Base-by-base conservation (phyloP, 2,113 vertebrate genomes). In the Siphamia tubifer region DNA sequence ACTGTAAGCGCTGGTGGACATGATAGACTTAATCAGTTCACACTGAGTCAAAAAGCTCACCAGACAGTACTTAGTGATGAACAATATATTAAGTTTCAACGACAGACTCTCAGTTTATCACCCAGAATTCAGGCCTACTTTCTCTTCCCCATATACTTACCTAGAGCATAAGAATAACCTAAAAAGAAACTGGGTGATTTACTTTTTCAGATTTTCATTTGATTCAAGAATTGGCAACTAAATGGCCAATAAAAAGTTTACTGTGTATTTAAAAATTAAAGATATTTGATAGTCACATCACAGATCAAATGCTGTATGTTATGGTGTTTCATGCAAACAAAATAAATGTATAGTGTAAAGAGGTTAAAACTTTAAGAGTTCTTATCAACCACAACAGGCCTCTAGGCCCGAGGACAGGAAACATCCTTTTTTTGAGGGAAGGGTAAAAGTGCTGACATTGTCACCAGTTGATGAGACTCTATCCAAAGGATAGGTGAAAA, bases 361-460 rank as follows among this genome's bases (percentile, higher is more conserved):
- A 15, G n/a, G 42, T 65, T 6, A 39, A 55, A 69, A 64, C 51
- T 48, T 60, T 13, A 58, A 27, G 53, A 13, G 40, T 45, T 70
- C 74, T 79, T 85, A 81, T 87, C 79, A 67, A 66, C 56, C 21
- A 35, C 72, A 68, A 20, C 76, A 82, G 74, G 72, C 68, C 69
- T 16, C n/a, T 27, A 39, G 64, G 70, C 73, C 70, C 3, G 7
- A 53, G 47, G 74, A 82, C 60, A 71, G 63, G 65, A 76, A 82
- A 36, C 65, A 83, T 70, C 67, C 64, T 82, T 83, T 85, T 87
- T 83, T 82, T 65, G 48, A 77, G 57, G 67, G 79, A 84, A 84
- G 84, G 87, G 83, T 89, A 89, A 92, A 94, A 93, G 90, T 92
- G 91, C 91, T 93, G 92, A 93, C 93, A 91, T 91, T 93, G 92